phyloP scores from a whole-genome alignment of 1,140 invertebrate species.

The Zophobas atratus region DNA sequence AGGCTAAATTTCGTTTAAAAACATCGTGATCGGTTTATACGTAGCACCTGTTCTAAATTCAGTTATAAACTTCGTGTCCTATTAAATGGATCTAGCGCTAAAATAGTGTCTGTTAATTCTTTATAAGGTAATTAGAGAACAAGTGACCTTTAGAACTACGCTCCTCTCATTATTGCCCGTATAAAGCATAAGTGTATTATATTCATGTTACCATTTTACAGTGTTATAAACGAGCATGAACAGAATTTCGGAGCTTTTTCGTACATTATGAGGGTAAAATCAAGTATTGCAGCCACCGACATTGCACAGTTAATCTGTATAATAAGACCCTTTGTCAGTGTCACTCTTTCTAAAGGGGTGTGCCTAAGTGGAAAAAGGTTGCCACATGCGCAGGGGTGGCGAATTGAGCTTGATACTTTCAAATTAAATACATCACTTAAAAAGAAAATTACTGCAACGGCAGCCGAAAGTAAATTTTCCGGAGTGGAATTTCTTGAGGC shows the following conservation, averaged over 20 bases:
- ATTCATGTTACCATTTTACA: not conserved
- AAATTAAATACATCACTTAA: conserved; percentile 16
- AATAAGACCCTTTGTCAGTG: conserved; percentile 65
- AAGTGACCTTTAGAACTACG: too few relatives aligned
- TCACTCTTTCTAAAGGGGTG: conserved; percentile 53
- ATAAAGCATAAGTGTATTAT: too few relatives aligned
- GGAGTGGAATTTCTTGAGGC: not conserved
- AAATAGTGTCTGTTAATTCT: too few relatives aligned
- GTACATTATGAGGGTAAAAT: conserved; percentile 18
- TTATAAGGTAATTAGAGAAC: too few relatives aligned
- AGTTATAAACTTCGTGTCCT: too few relatives aligned
- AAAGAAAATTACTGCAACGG: not conserved
- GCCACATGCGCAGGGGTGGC: conserved; percentile 44
- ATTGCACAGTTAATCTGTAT: conserved; percentile 62
- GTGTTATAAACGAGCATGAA: not conserved
- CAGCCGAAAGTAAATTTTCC: not conserved
- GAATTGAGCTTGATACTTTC: conserved; percentile 31
- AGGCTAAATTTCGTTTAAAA: too few relatives aligned
- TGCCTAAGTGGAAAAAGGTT: conserved; percentile 36
- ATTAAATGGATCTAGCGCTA: too few relatives aligned
- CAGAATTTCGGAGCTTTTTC: not conserved
- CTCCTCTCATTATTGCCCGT: too few relatives aligned
- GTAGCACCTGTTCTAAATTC: too few relatives aligned
- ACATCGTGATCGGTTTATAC: too few relatives aligned
- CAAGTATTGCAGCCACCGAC: conserved; percentile 38